Evolutionary conservation across 2,797 vertebrate genomes (phyloP).

Genomic region (Phataginus tricuspis): DNA sequence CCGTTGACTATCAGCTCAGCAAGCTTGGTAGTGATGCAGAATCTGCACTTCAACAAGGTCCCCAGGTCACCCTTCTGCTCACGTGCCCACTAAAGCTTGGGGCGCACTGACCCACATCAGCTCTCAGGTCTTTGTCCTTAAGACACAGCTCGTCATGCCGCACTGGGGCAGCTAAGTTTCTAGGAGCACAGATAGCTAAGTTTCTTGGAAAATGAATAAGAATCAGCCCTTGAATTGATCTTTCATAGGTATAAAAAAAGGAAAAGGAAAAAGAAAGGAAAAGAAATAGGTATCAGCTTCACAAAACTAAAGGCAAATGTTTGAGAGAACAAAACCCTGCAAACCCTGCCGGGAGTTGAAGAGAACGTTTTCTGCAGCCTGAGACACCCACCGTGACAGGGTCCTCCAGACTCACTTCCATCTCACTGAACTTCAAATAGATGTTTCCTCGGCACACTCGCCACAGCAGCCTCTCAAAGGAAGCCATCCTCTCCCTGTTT

Average conservation of each 20-base stretch:
- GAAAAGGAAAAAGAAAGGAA: neutral
- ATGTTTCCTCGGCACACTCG: slow-evolving; percentile 89
- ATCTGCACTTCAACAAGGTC: neutral
- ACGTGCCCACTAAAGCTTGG: too few relatives aligned
- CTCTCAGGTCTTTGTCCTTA: neutral
- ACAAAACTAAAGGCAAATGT: neutral
- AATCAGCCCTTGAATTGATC: neutral
- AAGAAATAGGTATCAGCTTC: neutral
- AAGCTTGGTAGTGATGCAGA: neutral
- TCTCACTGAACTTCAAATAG: slow-evolving; percentile 88
- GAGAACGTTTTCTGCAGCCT: neutral
- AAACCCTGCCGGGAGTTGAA: neutral
- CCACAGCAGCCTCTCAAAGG: slow-evolving; percentile 89
- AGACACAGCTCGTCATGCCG: neutral
- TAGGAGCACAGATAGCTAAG: neutral
- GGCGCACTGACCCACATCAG: neutral
- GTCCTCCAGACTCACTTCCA: slow-evolving; percentile 87
- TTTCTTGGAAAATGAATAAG: neutral
- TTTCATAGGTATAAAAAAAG: neutral
- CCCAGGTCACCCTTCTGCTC: neutral
- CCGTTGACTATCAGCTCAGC: neutral
- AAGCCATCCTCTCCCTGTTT: slow-evolving; percentile 87
- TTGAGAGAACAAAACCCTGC: neutral
- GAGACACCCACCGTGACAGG: slow-evolving; percentile 85
- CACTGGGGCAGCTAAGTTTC: neutral